Conservation (phyloP, 1,140 invertebrate genomes). For the Tyrophagus putrescentiae region DNA sequence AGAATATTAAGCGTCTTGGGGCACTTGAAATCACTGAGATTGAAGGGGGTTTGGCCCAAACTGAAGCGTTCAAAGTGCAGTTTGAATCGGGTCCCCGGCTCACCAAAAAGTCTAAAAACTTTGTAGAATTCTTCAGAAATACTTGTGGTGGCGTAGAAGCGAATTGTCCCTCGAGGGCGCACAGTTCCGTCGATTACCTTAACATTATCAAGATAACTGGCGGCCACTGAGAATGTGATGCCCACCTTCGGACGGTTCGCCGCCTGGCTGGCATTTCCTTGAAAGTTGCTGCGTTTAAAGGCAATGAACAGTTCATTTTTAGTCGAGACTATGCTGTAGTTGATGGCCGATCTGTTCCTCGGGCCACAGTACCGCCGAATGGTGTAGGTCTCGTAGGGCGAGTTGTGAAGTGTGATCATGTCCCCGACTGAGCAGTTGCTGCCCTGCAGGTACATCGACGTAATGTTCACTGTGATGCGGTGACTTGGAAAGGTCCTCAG, state of each 20-base stretch:
- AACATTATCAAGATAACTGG: slow-evolving; percentile 1
- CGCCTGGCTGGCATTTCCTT: not conserved
- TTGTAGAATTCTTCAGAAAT: too few species aligned
- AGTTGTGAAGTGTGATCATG: slow-evolving; percentile 26
- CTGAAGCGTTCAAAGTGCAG: slow-evolving; percentile 3
- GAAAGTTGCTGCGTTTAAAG: not conserved
- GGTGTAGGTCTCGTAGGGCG: not conserved
- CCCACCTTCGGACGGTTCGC: too few species aligned
- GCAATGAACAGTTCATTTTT: slow-evolving; percentile 6
- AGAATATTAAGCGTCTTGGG: too few species aligned
- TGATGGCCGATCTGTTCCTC: not conserved
- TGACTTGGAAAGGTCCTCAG: slow-evolving; percentile 25
- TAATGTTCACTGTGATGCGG: slow-evolving; percentile 35
- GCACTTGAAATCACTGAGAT: not conserved
- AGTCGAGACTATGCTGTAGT: not conserved
- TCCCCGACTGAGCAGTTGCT: slow-evolving; percentile 33
- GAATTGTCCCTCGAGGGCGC: not conserved
- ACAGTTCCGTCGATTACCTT: too few species aligned
- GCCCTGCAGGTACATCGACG: slow-evolving; percentile 27
- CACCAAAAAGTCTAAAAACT: not conserved
- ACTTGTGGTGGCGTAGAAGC: too few species aligned
- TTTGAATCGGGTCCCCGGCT: not conserved
- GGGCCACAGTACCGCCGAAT: not conserved
- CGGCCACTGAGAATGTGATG: not conserved
- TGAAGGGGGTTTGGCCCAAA: not conserved